These are phyloP conservation scores for Acanthosepion pharaonis DNA, from an alignment of 2,888 invertebrate species.

Conservation along the genomic window DNA sequence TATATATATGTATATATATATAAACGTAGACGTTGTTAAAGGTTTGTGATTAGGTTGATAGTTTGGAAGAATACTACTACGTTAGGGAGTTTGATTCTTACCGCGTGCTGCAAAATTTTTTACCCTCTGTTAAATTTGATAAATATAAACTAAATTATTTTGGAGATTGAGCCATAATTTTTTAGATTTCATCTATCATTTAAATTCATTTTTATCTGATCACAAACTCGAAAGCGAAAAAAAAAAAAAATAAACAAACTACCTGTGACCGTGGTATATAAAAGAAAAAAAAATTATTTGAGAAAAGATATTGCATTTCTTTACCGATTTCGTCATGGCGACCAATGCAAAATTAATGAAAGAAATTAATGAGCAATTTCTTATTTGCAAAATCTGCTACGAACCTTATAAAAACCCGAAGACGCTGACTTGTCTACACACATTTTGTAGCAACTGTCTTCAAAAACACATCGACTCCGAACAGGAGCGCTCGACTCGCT, in stretches of 20 bases:
- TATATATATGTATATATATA: slow-evolving; percentile 33
- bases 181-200: not conserved
- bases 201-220: too few species aligned
- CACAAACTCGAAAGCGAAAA: too few species aligned
- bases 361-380: slow-evolving; percentile 73
- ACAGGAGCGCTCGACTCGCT: slow-evolving; percentile 62
- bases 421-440: slow-evolving; percentile 72
- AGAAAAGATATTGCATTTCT: not conserved
- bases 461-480: slow-evolving; percentile 72
- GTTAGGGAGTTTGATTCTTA: not conserved
- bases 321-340: slow-evolving; percentile 59
- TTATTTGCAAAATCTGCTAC: slow-evolving; percentile 73
- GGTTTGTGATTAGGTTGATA: not conserved
- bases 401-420: slow-evolving; percentile 73
- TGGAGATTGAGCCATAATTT: not conserved
- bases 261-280: too few species aligned
- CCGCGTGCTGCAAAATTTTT: not conserved
- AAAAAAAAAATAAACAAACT: too few species aligned
- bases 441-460: slow-evolving; percentile 72
- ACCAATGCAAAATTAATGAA: slow-evolving; percentile 69
- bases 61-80: not conserved
- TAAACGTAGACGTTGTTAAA: too few species aligned
- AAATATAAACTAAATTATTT: not conserved
- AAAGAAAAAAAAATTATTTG: not conserved
- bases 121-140: not conserved